Percentiles rank a stretch among this genome's conserved stretches.
Conservation (phyloP, 2,888 invertebrate genomes). For the Sphaeridia pumilis region DNA sequence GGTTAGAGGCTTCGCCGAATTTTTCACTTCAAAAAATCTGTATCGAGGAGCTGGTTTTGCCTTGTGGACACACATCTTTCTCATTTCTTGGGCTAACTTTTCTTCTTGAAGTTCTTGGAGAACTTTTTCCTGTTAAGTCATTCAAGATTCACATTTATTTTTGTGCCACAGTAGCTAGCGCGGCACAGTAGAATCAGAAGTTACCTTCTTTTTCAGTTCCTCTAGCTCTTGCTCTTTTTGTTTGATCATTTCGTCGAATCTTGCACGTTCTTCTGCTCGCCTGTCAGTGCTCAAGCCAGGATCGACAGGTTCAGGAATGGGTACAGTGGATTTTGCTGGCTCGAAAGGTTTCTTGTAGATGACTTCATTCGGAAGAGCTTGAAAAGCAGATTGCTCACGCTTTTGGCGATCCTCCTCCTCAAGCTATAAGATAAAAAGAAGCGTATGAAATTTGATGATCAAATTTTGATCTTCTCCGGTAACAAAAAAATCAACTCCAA, state of each 20-base stretch:
- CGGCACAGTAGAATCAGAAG: background rate
- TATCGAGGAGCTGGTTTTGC: conserved; percentile 51
- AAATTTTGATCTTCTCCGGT: background rate
- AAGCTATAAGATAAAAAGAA: conserved; percentile 37
- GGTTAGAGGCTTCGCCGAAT: conserved; percentile 48
- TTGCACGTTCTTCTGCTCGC: conserved; percentile 50
- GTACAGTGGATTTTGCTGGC: conserved; percentile 46
- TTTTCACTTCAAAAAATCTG: conserved; percentile 45
- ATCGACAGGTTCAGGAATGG: conserved; percentile 43
- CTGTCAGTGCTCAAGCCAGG: conserved; percentile 54
- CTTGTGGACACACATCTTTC: conserved; percentile 45
- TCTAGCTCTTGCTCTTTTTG: conserved; percentile 47
- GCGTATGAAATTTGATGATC: background rate
- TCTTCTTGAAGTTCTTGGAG: conserved; percentile 20
- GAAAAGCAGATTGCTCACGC: conserved; percentile 43
- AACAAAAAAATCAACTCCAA: background rate
- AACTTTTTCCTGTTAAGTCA: conserved; percentile 11
- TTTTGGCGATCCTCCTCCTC: conserved; percentile 40
- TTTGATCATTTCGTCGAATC: conserved; percentile 47
- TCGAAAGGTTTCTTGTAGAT: conserved; percentile 54
- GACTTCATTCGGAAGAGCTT: conserved; percentile 52
- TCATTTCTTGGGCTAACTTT: background rate
- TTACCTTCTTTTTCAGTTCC: conserved; percentile 40
- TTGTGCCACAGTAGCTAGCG: background rate
- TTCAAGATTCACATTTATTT: background rate